Evolutionary conservation across 2,113 vertebrate genomes (phyloP).

Genomic region (Boulengeromyrus knoepffleri): DNA sequence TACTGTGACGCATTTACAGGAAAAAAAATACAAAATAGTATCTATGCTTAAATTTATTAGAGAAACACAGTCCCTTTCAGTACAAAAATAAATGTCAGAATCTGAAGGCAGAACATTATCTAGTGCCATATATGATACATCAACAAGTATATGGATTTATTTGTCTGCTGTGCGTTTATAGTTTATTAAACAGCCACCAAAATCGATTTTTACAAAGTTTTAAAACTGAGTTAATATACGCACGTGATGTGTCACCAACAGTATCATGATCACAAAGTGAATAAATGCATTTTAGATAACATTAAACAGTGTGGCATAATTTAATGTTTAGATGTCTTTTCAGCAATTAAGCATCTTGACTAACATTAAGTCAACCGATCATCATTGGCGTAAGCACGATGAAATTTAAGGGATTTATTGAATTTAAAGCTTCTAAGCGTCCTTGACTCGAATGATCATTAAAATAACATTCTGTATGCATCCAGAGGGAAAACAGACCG

Average conservation of each 20-base stretch:
- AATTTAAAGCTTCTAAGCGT: neutral
- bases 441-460: neutral
- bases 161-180: constrained; percentile 18
- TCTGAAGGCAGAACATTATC: constrained; percentile 52
- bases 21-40: neutral
- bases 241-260: neutral
- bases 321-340: neutral
- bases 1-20: neutral
- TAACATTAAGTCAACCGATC: neutral
- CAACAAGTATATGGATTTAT: constrained; percentile 16
- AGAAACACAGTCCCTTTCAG: constrained; percentile 60
- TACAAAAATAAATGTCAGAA: constrained; percentile 64
- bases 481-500: neutral
- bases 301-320: neutral
- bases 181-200: constrained; percentile 14
- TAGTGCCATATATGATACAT: constrained; percentile 37
- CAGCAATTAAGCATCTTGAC: neutral
- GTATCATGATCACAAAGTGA: neutral
- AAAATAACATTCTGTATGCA: neutral
- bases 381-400: neutral
- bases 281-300: neutral
- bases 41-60: constrained; percentile 53
- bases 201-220: constrained; percentile 1
- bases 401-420: neutral
- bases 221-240: neutral